phyloP scores from a whole-genome alignment of 1,140 invertebrate species.

The Listronotus oregonensis region DNA sequence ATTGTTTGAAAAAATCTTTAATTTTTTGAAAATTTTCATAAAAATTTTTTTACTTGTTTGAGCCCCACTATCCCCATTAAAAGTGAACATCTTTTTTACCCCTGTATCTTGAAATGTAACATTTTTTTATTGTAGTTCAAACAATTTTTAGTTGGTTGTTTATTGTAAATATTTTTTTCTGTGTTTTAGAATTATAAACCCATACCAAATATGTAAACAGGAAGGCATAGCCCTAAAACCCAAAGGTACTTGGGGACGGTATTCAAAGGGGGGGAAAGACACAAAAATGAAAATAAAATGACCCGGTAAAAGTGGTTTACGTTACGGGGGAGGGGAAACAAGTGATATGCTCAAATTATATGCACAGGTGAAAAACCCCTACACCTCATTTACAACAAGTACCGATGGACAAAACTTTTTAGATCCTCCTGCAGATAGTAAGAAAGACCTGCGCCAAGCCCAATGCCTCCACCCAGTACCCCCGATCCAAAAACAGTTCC shows the following conservation, averaged over 20 bases:
- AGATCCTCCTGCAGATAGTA: slow-evolving; percentile 62
- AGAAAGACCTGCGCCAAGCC: slow-evolving; percentile 62
- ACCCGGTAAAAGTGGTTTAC: slow-evolving; percentile 90
- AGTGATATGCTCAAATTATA: slow-evolving; percentile 85
- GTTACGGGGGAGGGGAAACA: slow-evolving; percentile 73
- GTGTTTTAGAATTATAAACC: slow-evolving; percentile 76
- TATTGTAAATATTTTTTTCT: no score
- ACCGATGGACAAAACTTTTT: slow-evolving; percentile 80
- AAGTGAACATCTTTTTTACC: no score
- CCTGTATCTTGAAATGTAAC: no score
- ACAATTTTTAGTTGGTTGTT: no score
- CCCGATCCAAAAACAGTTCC: slow-evolving; percentile 51
- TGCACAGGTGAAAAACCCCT: slow-evolving; percentile 77
- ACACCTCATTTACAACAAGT: slow-evolving; percentile 82
- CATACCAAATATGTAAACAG: slow-evolving; percentile 90
- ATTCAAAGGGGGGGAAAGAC: slow-evolving; percentile 84
- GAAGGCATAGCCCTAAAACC: slow-evolving; percentile 85
- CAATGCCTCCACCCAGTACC: slow-evolving; percentile 68
- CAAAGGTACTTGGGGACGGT: slow-evolving; percentile 84
- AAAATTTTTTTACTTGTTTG: no score
- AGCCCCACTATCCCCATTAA: no score
- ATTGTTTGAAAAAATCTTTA: no score
- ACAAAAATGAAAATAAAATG: slow-evolving; percentile 65
- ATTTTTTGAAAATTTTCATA: no score
- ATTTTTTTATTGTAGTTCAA: no score